Evolutionary conservation across 2,797 vertebrate species (phyloP).

Genomic region (Fistularia tabacaria): DNA sequence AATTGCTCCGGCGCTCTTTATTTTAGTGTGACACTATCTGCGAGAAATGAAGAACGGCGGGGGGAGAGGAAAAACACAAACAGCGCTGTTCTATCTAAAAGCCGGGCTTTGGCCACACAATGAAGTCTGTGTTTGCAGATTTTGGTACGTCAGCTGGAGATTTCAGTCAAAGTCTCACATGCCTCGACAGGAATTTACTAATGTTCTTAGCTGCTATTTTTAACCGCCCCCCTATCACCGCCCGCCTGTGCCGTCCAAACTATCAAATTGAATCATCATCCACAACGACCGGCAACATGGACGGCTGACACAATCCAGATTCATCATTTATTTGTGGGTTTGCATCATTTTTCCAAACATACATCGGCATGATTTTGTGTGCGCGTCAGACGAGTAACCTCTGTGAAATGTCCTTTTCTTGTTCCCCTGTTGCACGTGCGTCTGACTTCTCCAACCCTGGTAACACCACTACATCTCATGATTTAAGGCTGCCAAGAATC

Average conservation of each 20-base stretch:
- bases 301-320: too few relatives aligned
- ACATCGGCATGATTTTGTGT: too few relatives aligned
- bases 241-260: constrained; percentile 5
- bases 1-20: too few relatives aligned
- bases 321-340: constrained; percentile 3
- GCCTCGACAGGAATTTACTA: constrained; percentile 22
- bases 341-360: neutral
- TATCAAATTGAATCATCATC: neutral
- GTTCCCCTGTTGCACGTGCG: constrained; percentile 2
- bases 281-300: too few relatives aligned
- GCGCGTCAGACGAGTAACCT: too few relatives aligned
- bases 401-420: too few relatives aligned
- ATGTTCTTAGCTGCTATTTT: constrained; percentile 31
- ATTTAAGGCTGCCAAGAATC: constrained; percentile 50
- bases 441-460: constrained; percentile 14
- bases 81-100: neutral
- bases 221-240: constrained; percentile 16
- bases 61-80: neutral
- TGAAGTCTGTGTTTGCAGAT: too few relatives aligned
- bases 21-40: too few relatives aligned
- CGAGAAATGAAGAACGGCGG: too few relatives aligned
- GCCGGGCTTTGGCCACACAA: too few relatives aligned
- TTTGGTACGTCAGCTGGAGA: neutral
- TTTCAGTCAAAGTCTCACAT: constrained; percentile 34
- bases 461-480: constrained; percentile 46